A percentile compares a stretch with the other conserved stretches of the same genome.
Conservation (phyloP, 1,140 invertebrate genomes). For the Aricia agestis region DNA sequence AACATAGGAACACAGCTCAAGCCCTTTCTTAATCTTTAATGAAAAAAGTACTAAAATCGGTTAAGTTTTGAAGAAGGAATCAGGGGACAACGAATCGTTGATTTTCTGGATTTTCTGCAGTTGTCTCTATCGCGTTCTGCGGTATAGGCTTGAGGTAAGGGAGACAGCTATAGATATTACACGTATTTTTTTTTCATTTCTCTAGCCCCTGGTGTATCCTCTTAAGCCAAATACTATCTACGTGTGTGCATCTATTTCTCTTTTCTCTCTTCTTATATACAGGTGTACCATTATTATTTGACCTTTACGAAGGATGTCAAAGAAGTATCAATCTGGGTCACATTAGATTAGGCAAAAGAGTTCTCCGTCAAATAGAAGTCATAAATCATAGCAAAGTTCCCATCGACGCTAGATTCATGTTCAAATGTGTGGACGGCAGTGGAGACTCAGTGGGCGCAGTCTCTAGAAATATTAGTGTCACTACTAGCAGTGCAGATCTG, state of each 20-base stretch:
- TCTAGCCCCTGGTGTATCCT: too few relatives aligned
- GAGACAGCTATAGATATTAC: too few relatives aligned
- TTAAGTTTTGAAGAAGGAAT: too few relatives aligned
- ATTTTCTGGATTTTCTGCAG: too few relatives aligned
- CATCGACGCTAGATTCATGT: constrained; percentile 58
- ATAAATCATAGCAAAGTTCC: constrained; percentile 68
- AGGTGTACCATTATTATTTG: constrained; percentile 62
- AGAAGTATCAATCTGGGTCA: constrained; percentile 63
- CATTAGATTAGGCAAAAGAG: constrained; percentile 60
- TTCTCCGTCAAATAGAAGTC: constrained; percentile 57
- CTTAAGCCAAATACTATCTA: background rate
- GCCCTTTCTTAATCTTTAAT: too few relatives aligned
- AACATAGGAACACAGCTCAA: too few relatives aligned
- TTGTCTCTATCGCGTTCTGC: too few relatives aligned
- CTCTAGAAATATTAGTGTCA: background rate
- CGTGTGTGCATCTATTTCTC: background rate
- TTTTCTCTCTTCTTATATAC: background rate
- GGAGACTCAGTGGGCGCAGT: background rate
- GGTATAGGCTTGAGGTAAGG: too few relatives aligned
- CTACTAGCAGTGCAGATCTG: background rate
- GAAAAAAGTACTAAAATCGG: too few relatives aligned
- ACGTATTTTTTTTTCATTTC: too few relatives aligned
- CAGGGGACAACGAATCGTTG: too few relatives aligned
- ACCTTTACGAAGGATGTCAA: constrained; percentile 67
- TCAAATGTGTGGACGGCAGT: constrained; percentile 42